Percentiles rank a stretch among this genome's conserved stretches.
phyloP scores from a whole-genome alignment of 2,797 vertebrate genomes.

The Myioborus miniatus region DNA sequence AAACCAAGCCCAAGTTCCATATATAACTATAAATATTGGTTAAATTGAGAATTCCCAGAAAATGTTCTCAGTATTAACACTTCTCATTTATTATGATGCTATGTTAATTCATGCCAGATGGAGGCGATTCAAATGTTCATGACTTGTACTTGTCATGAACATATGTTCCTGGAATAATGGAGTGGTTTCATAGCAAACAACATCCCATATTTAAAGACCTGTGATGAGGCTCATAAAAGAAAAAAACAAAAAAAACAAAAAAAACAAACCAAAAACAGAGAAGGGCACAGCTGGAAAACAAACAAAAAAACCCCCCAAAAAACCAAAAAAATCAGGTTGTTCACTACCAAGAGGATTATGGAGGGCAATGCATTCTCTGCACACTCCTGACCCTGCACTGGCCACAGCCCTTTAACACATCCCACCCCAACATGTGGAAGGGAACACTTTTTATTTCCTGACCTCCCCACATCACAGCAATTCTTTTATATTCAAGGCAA shows the following conservation, averaged over 20 bases:
- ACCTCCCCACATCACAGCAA: not conserved
- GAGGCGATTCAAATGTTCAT: slow-evolving; percentile 67
- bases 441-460: not conserved
- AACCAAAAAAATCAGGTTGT: not conserved
- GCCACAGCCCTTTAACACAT: not conserved
- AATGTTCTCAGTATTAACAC: slow-evolving; percentile 49
- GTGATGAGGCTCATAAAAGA: slow-evolving; percentile 47
- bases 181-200: slow-evolving; percentile 57
- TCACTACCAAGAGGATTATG: not conserved
- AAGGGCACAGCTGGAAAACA: slow-evolving; percentile 40
- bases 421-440: not conserved
- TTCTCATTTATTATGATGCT: slow-evolving; percentile 59
- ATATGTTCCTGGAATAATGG: slow-evolving; percentile 67
- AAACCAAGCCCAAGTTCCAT: not conserved
- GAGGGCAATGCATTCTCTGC: not conserved
- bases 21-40: slow-evolving; percentile 2
- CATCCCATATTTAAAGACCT: slow-evolving; percentile 52
- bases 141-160: slow-evolving; percentile 53
- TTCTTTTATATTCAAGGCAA: not conserved
- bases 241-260: not conserved
- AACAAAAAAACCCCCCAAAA: not conserved
- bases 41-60: slow-evolving; percentile 10
- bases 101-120: slow-evolving; percentile 67
- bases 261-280: not conserved
- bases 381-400: not conserved